Percentiles rank a stretch among this genome's conserved stretches.
Evolutionary conservation across 37 sponge, comb jelly and placozoan genomes (phyloP).

Genomic region (Ianthella basta): DNA sequence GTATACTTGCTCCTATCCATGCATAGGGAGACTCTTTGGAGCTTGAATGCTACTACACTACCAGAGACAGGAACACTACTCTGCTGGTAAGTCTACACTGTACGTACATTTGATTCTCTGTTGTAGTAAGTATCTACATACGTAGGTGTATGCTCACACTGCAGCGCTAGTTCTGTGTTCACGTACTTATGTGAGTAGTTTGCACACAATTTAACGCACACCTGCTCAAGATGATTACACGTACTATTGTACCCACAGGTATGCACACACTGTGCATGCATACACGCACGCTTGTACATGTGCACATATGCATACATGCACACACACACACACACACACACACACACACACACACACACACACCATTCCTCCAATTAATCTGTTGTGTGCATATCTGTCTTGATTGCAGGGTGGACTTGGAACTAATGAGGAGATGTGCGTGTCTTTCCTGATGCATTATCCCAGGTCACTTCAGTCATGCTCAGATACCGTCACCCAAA

Average conservation of each 20-base stretch:
- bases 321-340: conserved; percentile 29
- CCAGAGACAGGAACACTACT: not conserved
- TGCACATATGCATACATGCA: not conserved
- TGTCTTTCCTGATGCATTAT: too few relatives aligned
- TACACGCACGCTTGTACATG: not conserved
- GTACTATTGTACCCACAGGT: not conserved
- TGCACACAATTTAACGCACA: not conserved
- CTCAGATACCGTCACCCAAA: too few relatives aligned
- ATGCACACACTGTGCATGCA: not conserved
- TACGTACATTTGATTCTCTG: not conserved
- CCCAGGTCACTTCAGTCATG: too few relatives aligned
- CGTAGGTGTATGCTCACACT: too few relatives aligned
- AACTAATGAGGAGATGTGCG: too few relatives aligned
- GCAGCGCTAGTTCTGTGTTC: too few relatives aligned
- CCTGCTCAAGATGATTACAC: not conserved
- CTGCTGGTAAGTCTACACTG: not conserved
- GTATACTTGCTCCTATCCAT: not conserved
- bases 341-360: conserved; percentile 20
- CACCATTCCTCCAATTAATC: not conserved
- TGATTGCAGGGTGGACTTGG: too few relatives aligned
- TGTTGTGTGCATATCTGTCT: too few relatives aligned
- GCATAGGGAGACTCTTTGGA: not conserved
- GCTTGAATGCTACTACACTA: not conserved
- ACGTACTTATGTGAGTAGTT: too few relatives aligned
- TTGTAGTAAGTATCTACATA: too few relatives aligned